Evolutionary conservation across 2,113 vertebrate genomes (phyloP).

Genomic region (Podiceps cristatus): DNA sequence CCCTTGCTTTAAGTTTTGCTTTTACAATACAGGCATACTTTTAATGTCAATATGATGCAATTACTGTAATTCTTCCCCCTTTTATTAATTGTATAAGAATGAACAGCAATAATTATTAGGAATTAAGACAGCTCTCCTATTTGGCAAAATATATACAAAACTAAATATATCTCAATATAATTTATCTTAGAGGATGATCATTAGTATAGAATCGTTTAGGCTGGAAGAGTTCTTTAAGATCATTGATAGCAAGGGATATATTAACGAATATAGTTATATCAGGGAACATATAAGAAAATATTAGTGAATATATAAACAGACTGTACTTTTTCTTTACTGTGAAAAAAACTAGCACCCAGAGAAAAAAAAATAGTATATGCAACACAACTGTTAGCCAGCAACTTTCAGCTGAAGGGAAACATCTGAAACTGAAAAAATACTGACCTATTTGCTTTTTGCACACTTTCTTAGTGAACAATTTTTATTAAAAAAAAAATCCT

Average conservation of each 20-base stretch:
- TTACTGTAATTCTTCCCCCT: accelerated
- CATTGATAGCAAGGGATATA: not conserved
- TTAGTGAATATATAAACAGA: not conserved
- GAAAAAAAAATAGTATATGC: not conserved
- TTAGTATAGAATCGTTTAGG: not conserved
- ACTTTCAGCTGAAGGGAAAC: not conserved
- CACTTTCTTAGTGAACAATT: not conserved
- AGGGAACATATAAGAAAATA: not conserved
- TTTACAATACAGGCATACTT: not conserved
- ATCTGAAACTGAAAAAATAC: not conserved
- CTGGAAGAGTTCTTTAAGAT: no score
- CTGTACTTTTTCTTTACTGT: not conserved
- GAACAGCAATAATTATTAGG: not conserved
- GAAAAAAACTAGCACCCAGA: not conserved
- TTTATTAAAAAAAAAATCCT: not conserved
- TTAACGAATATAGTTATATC: not conserved
- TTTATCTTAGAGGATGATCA: not conserved
- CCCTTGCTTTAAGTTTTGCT: not conserved
- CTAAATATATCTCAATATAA: not conserved
- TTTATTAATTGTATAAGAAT: not conserved
- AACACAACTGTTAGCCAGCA: not conserved
- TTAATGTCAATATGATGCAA: not conserved
- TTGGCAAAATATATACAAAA: not conserved
- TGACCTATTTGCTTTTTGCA: not conserved
- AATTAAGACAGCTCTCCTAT: not conserved